Evolutionary conservation across 2,113 vertebrate species (phyloP).

Genomic region (Phocoena phocoena): DNA sequence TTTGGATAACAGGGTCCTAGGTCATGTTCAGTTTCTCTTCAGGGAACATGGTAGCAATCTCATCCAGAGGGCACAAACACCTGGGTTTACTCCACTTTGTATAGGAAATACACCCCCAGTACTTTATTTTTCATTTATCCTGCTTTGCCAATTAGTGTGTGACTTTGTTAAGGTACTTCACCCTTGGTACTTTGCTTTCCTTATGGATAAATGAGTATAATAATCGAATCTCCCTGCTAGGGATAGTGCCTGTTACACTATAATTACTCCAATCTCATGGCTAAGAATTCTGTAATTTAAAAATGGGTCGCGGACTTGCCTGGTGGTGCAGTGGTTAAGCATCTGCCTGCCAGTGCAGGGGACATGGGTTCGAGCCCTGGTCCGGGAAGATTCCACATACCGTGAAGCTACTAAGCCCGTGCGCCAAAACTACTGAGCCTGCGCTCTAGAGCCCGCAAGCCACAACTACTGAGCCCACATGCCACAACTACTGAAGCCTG

Average conservation of each 20-base stretch:
- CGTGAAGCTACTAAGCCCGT: too few relatives aligned
- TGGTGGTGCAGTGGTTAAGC: too few relatives aligned
- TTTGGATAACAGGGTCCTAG: background rate
- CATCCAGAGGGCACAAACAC: background rate
- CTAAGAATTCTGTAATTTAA: background rate
- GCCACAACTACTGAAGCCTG: too few relatives aligned
- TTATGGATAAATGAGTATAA: background rate
- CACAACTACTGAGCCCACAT: too few relatives aligned
- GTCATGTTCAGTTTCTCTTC: background rate
- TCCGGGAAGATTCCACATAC: too few relatives aligned
- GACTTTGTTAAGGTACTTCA: background rate
- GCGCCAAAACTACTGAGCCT: too few relatives aligned
- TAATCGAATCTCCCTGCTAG: background rate
- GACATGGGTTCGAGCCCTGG: too few relatives aligned
- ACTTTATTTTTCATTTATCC: slow-evolving; percentile 12
- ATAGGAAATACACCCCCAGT: background rate
- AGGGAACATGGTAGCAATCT: background rate
- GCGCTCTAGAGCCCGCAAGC: too few relatives aligned
- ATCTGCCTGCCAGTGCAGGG: too few relatives aligned
- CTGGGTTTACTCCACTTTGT: background rate
- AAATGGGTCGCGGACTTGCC: background rate
- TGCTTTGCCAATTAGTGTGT: background rate
- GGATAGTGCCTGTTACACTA: background rate
- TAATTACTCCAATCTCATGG: background rate
- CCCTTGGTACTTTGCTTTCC: background rate